phyloP scores from a whole-genome alignment of 1,140 invertebrate species.

The Bradynema listronoti region DNA sequence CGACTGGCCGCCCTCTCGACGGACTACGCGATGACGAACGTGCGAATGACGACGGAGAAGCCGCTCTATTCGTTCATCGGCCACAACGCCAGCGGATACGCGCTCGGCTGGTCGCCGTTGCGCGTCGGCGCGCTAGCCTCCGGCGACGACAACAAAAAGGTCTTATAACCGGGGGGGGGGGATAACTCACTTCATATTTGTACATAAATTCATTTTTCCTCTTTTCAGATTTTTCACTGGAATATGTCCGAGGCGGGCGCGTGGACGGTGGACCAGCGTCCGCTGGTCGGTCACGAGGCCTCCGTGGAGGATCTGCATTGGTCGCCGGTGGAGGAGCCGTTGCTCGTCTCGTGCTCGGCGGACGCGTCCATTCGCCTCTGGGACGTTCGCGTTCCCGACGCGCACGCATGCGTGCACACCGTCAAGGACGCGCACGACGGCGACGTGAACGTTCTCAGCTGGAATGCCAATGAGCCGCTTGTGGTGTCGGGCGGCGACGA shows the following conservation, averaged over 20 bases:
- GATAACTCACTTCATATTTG: slow-evolving; percentile 1
- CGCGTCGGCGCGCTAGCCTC: slow-evolving; percentile 65
- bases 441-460: slow-evolving; percentile 95
- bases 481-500: slow-evolving; percentile 91
- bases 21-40: background rate
- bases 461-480: slow-evolving; percentile 84
- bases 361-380: slow-evolving; percentile 46
- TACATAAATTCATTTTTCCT: slow-evolving; percentile 10
- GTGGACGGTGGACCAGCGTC: slow-evolving; percentile 82
- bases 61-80: slow-evolving; percentile 81
- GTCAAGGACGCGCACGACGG: slow-evolving; percentile 75
- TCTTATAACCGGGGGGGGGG: slow-evolving; percentile 14
- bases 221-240: slow-evolving; percentile 81
- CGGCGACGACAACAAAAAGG: slow-evolving; percentile 49
- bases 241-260: slow-evolving; percentile 67
- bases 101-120: slow-evolving; percentile 80
- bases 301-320: slow-evolving; percentile 93
- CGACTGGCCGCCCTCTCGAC: slow-evolving; percentile 9
- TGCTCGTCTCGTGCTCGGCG: slow-evolving; percentile 56
- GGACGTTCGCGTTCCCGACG: slow-evolving; percentile 39
- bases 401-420: slow-evolving; percentile 85
- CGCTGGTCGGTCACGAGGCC: slow-evolving; percentile 75
- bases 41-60: slow-evolving; percentile 60
- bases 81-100: slow-evolving; percentile 85
- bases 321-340: slow-evolving; percentile 89